phyloP scores from a whole-genome alignment of 2,797 vertebrate genomes.

The Alectoris magna region DNA sequence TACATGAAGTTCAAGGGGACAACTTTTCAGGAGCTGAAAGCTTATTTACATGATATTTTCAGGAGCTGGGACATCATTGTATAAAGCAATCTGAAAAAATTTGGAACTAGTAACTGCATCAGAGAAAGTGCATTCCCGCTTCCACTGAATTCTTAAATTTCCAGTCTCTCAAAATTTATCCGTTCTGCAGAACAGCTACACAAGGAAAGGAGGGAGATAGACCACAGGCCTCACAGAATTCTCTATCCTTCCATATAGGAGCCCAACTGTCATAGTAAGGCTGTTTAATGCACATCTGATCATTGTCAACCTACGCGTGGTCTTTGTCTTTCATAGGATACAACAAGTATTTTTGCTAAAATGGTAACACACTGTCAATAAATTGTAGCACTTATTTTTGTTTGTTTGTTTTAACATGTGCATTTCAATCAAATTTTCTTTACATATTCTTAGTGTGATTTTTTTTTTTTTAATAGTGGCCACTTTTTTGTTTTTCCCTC shows the following conservation, averaged over 20 bases:
- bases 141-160: not conserved
- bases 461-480: not conserved
- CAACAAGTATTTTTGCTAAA: not conserved
- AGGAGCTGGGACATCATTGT: not conserved
- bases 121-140: not conserved
- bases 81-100: not conserved
- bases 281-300: not conserved
- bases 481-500: not conserved
- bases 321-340: not conserved
- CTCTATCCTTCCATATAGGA: not conserved
- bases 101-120: not conserved
- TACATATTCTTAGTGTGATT: not conserved
- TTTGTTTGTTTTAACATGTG: not conserved
- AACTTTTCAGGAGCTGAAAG: not conserved
- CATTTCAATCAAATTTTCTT: not conserved
- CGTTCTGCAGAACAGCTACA: not conserved
- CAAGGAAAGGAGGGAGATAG: not conserved
- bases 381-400: not conserved
- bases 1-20: not conserved
- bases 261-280: not conserved
- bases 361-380: not conserved
- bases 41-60: not conserved
- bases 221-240: not conserved
- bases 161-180: not conserved
- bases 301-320: not conserved